Evolutionary conservation across 2,113 vertebrate species (phyloP).

Genomic region (Phylloscopus trochiloides): DNA sequence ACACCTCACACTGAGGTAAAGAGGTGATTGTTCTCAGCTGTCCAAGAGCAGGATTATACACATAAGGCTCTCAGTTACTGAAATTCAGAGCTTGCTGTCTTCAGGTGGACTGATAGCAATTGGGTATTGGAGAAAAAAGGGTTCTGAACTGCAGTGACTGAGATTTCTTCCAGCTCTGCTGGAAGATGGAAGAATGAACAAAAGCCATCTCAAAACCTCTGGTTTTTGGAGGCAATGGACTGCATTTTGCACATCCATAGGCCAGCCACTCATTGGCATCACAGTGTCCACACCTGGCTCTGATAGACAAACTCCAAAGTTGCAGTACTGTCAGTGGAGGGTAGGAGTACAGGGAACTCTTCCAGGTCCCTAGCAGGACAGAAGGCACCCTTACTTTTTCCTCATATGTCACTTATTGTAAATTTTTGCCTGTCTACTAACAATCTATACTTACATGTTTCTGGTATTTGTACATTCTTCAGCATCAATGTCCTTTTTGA

Average conservation of each 20-base stretch:
- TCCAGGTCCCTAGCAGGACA: neutral
- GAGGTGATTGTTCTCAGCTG: neutral
- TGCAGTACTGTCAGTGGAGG: neutral
- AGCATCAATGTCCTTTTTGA: neutral
- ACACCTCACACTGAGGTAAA: no score
- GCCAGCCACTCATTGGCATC: neutral
- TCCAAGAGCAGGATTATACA: neutral
- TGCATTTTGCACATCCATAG: neutral
- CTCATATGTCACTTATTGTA: neutral
- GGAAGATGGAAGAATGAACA: neutral
- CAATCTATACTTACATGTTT: no score
- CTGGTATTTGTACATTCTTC: neutral
- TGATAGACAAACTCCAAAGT: neutral
- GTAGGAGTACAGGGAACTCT: neutral
- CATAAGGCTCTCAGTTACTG: neutral
- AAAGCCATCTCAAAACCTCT: neutral
- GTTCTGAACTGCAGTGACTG: neutral
- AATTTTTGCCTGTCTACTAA: neutral
- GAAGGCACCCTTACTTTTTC: neutral
- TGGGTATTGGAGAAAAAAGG: neutral
- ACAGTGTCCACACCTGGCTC: neutral
- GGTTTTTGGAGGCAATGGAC: neutral
- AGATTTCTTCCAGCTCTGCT: neutral
- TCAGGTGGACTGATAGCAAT: neutral
- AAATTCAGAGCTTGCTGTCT: neutral